Percentiles rank a stretch among this genome's conserved stretches.
Evolutionary conservation across 1,140 invertebrate species (phyloP).

Genomic region (Drosophila rufa): DNA sequence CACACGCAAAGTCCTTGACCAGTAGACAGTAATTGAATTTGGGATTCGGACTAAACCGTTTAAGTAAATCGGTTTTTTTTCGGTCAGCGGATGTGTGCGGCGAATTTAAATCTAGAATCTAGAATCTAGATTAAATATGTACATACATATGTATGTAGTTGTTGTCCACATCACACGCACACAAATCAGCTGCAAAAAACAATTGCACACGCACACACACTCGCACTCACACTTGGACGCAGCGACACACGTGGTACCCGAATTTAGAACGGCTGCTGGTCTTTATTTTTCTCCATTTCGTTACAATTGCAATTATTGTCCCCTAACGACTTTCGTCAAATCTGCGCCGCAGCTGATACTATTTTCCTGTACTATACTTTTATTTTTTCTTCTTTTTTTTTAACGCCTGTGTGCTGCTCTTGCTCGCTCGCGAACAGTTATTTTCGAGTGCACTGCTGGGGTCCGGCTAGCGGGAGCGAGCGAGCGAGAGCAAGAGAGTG

Average conservation of each 20-base stretch:
- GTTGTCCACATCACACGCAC: conserved; percentile 15
- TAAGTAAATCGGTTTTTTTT: conserved; percentile 22
- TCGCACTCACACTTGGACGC: conserved; percentile 15
- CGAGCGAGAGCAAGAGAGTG: conserved; percentile 22
- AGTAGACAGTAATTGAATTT: conserved; percentile 28
- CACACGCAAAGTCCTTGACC: conserved; percentile 48
- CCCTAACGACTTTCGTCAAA: conserved; percentile 62
- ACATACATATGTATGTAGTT: not conserved
- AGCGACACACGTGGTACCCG: conserved; percentile 71
- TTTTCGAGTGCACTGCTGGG: conserved; percentile 65
- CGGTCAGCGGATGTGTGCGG: conserved; percentile 63
- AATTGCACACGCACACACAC: conserved; percentile 42
- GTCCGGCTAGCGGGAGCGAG: conserved; percentile 25
- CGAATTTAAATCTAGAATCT: conserved; percentile 54
- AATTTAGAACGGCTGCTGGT: conserved; percentile 59
- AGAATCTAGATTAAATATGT: conserved; percentile 1
- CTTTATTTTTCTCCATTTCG: conserved; percentile 51
- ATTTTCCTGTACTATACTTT: conserved; percentile 37
- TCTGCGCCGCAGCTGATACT: conserved; percentile 71
- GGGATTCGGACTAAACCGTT: conserved; percentile 11
- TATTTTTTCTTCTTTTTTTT: conserved; percentile 41
- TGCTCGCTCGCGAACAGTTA: conserved; percentile 62
- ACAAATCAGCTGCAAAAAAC: conserved; percentile 57
- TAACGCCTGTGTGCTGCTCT: conserved; percentile 56
- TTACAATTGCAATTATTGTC: conserved; percentile 29